Evolutionary conservation across 2,888 invertebrate genomes (phyloP).

Genomic region (Hedychridium roseum): DNA sequence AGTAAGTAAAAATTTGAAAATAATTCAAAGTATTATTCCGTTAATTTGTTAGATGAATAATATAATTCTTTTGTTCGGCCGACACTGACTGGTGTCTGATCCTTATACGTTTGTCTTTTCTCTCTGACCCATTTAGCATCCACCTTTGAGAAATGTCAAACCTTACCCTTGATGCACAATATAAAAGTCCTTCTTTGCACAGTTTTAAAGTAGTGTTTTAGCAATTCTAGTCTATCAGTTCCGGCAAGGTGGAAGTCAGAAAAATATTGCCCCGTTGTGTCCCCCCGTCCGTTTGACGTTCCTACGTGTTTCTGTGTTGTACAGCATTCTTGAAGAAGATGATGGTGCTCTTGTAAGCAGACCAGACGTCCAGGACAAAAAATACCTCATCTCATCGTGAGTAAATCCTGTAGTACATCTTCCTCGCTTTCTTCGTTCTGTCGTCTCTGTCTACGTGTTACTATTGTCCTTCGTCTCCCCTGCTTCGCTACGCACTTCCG

Average conservation of each 20-base stretch:
- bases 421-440: constrained; percentile 10
- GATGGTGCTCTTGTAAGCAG: constrained; percentile 64
- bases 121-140: too few relatives aligned
- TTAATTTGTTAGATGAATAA: too few relatives aligned
- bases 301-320: constrained; percentile 63
- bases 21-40: too few relatives aligned
- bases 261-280: constrained; percentile 20
- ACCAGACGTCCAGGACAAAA: constrained; percentile 35
- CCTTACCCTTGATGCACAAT: too few relatives aligned
- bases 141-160: too few relatives aligned
- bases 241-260: constrained; percentile 19
- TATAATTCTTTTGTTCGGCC: too few relatives aligned
- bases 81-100: too few relatives aligned
- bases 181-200: too few relatives aligned
- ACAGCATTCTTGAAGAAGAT: constrained; percentile 83
- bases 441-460: not conserved
- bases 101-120: too few relatives aligned
- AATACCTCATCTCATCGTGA: constrained; percentile 49
- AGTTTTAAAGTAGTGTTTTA: constrained; percentile 13
- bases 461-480: constrained; percentile 1
- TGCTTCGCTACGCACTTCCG: constrained; percentile 20
- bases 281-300: constrained; percentile 42
- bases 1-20: too few relatives aligned
- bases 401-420: constrained; percentile 48
- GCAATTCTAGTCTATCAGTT: constrained; percentile 14